A percentile compares a stretch with the other conserved stretches of the same genome.
Conservation (phyloP, 2,113 vertebrate species). For the Megatriorchis doriae region DNA sequence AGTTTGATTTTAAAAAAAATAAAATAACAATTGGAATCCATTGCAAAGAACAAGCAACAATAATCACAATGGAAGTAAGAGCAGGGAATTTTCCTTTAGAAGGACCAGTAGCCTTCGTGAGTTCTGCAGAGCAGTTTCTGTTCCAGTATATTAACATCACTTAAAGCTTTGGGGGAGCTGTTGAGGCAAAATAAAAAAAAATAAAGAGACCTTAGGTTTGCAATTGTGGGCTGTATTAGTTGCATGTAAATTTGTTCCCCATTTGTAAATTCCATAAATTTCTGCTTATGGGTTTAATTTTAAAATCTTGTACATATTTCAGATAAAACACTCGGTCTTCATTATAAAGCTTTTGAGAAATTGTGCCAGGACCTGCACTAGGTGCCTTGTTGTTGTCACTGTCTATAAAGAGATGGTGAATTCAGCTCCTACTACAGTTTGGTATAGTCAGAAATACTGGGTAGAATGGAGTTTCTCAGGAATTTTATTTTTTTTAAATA, state of each 20-base stretch:
- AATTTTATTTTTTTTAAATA: not conserved
- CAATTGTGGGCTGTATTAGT: not conserved
- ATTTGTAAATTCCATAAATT: not conserved
- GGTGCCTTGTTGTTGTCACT: too few species aligned
- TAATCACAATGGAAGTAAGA: not conserved
- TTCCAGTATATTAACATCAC: not conserved
- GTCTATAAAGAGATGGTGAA: not conserved
- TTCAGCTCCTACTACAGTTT: not conserved
- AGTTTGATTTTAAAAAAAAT: not conserved
- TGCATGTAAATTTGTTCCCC: not conserved
- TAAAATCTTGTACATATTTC: not conserved
- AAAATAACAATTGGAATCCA: not conserved
- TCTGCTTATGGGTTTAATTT: not conserved
- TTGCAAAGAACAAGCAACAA: not conserved
- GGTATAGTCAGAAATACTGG: not conserved
- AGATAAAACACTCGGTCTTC: not conserved
- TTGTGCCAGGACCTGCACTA: fast-evolving
- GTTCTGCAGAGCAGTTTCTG: not conserved
- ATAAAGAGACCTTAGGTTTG: not conserved
- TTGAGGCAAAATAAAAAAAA: not conserved
- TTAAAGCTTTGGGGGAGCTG: not conserved
- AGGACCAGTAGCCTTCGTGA: not conserved
- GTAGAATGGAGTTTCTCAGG: not conserved
- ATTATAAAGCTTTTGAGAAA: not conserved
- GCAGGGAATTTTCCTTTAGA: not conserved